Conservation (phyloP, 2,888 invertebrate species). For the Synergus umbraculus region DNA sequence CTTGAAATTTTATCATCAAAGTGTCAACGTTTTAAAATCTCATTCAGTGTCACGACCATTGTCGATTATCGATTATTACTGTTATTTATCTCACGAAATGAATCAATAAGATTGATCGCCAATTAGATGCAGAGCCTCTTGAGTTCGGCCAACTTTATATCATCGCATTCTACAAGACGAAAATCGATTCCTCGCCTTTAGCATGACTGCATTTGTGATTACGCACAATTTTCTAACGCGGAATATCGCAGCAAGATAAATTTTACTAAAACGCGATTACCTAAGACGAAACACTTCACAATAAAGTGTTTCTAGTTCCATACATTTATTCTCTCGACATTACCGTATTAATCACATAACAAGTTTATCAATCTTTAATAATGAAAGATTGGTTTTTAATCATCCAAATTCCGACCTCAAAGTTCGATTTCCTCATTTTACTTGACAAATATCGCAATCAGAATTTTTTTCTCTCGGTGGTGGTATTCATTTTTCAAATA, state of each 20-base stretch:
- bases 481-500: too few species aligned
- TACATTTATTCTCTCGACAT: background rate
- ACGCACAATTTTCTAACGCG: conserved; percentile 33
- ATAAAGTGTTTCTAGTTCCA: conserved; percentile 35
- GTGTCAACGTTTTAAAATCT: background rate
- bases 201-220: background rate
- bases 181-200: conserved; percentile 5
- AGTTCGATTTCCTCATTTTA: too few species aligned
- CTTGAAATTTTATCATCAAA: background rate
- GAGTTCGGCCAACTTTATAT: conserved; percentile 29
- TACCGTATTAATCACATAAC: conserved; percentile 30
- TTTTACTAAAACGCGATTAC: conserved; percentile 70
- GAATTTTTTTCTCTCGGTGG: too few species aligned
- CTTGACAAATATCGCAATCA: too few species aligned
- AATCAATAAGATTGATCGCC: background rate
- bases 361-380: conserved; percentile 13
- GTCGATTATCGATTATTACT: background rate
- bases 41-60: background rate
- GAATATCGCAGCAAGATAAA: conserved; percentile 58
- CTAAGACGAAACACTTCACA: conserved; percentile 62
- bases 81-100: conserved; percentile 8
- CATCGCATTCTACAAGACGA: background rate
- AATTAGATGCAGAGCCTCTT: conserved; percentile 5
- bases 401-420: too few species aligned
- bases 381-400: background rate